These are phyloP conservation scores for Unio pictorum DNA, from an alignment of 2,888 invertebrate species.

Conservation along the genomic window DNA sequence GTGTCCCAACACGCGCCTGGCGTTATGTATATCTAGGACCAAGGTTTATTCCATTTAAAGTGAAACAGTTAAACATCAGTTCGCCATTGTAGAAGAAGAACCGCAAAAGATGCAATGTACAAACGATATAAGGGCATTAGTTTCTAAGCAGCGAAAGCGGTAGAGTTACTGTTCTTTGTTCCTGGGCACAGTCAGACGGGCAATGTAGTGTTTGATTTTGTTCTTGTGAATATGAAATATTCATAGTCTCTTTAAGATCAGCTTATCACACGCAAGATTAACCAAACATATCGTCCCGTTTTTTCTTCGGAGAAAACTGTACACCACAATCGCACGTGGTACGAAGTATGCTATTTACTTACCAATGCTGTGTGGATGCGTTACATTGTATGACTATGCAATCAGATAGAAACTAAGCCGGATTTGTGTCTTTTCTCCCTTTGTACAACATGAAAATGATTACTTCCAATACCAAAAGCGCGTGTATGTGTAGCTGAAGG, in stretches of 20 bases:
- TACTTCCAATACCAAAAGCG: constrained; percentile 80
- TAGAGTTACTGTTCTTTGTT: constrained; percentile 19
- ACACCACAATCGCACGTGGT: constrained; percentile 21
- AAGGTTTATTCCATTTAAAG: constrained; percentile 12
- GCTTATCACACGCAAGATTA: constrained; percentile 6
- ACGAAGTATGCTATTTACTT: constrained; percentile 27
- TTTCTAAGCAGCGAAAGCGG: neutral
- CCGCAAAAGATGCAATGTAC: no score
- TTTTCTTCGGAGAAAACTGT: constrained; percentile 21
- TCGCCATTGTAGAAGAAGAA: no score
- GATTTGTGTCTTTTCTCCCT: constrained; percentile 77
- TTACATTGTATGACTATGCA: constrained; percentile 65
- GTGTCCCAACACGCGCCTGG: neutral
- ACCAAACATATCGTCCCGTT: constrained; percentile 15
- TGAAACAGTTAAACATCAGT: constrained; percentile 8
- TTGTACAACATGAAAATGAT: constrained; percentile 76
- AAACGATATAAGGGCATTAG: neutral
- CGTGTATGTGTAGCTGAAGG: constrained; percentile 84
- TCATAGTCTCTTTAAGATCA: neutral
- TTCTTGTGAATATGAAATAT: constrained; percentile 17
- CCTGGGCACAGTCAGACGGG: constrained; percentile 5
- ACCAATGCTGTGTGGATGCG: constrained; percentile 23
- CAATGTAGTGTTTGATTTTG: constrained; percentile 20
- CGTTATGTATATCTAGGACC: constrained; percentile 16
- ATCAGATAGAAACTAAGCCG: constrained; percentile 76